Base-by-base conservation (phyloP, 35 echinoderm and acorn worm species). In the Patiria miniata region DNA sequence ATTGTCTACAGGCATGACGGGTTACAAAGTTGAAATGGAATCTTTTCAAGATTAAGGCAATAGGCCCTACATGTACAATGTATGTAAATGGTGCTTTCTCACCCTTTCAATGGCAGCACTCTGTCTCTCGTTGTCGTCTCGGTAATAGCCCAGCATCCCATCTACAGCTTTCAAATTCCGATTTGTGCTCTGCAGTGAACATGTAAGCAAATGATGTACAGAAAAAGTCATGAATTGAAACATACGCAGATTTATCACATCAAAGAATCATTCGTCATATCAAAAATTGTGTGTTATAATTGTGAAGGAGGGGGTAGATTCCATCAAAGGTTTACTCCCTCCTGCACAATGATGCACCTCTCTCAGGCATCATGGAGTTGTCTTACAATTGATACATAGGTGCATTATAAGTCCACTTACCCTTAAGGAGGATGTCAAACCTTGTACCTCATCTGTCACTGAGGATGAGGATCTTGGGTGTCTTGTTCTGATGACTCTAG, bases 91-190 rank as follows among this genome's bases (percentile, higher is more conserved):
- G 42, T 47, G 4, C 4, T 47, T 10, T 83, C 85, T 54, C 15
- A 94, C 92, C 87, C 92, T 89, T 37, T 89, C 65, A 80, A 94
- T 94, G 44, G 92, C 87, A 59, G 88, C 65, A 17, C 57, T 77
- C 77, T 94, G 92, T 89, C 53, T 85, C n/a, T 94, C 82, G 34
- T 89, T 85, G 54, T 56, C 36, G 29, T 89, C 87, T 69, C 87
- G 83, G 56, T 94, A 90, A 29, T 83, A 47, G 8, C 61, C 69
- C 38, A 94, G 34, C 28, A 94, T 42, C 7, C 61, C 87, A 89
- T 86, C 92, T 16, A 90, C 92, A 79, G 86, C 81, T 65, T 84
- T 84, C 17, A 94, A 51, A 78, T 94, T 94, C 34, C 87, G 77
- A 36, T 84, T 89, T 77, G 92, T 89, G 85, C 89, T 87, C 92